Conservation (phyloP, 1,140 invertebrate species). For the Cylas formicarius region DNA sequence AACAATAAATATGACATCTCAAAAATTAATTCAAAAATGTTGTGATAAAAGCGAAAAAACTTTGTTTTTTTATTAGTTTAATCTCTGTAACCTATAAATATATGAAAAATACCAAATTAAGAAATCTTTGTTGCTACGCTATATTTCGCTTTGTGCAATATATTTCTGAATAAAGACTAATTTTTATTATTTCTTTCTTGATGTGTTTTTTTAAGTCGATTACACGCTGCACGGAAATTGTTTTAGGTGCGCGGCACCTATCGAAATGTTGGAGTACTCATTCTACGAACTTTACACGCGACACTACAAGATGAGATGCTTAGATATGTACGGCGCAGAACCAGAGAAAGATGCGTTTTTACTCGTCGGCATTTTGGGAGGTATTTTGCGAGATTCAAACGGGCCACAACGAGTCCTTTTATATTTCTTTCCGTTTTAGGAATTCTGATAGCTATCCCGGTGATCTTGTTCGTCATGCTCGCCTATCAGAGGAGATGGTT, state of each 20-base stretch:
- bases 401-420: not conserved
- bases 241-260: constrained; percentile 51
- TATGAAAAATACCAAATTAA: no score
- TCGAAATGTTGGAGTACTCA: constrained; percentile 50
- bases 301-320: constrained; percentile 51
- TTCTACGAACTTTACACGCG: constrained; percentile 50
- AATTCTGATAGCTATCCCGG: constrained; percentile 57
- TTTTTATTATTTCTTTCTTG: not conserved
- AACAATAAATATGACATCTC: no score
- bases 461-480: constrained; percentile 50
- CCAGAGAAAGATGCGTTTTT: constrained; percentile 59
- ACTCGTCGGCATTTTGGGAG: constrained; percentile 59
- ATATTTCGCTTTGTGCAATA: no score
- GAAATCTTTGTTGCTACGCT: no score
- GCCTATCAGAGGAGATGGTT: constrained; percentile 57
- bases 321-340: constrained; percentile 51
- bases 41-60: no score
- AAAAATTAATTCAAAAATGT: no score
- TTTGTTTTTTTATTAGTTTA: no score
- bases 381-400: constrained; percentile 33
- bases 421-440: constrained; percentile 35
- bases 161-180: no score
- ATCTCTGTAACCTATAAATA: no score
- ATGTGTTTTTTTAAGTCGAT: not conserved
- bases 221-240: no score